A percentile compares a stretch with the other conserved stretches of the same genome.
Evolutionary conservation across 1,140 invertebrate species (phyloP).

Genomic region (Hydropsyche tenuis): DNA sequence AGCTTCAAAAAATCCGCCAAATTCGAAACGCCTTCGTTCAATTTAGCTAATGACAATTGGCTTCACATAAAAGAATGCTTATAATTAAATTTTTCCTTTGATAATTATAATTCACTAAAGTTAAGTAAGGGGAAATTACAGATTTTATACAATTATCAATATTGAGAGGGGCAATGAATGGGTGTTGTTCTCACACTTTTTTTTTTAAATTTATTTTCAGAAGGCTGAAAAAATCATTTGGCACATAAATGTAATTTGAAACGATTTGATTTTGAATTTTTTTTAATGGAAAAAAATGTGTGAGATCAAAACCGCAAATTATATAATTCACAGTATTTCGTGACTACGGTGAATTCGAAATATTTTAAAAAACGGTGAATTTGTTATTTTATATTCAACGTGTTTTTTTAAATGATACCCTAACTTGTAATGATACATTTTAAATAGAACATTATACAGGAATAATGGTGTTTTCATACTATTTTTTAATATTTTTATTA

Average conservation of each 20-base stretch:
- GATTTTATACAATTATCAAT: background rate
- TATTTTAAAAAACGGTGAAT: no score
- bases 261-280: no score
- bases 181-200: no score
- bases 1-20: no score
- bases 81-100: background rate
- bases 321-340: no score
- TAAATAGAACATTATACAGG: constrained; percentile 34
- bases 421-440: constrained; percentile 27
- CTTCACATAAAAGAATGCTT: background rate
- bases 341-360: no score
- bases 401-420: constrained; percentile 13
- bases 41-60: background rate
- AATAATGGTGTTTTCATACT: constrained; percentile 48
- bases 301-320: no score
- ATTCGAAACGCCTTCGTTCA: no score
- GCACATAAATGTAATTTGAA: background rate
- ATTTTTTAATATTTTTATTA: constrained; percentile 25
- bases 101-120: constrained; percentile 5
- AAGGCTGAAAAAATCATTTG: background rate
- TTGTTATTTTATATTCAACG: background rate
- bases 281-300: no score
- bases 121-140: background rate
- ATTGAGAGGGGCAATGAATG: background rate
- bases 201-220: no score